Base-by-base conservation (phyloP, 2,113 vertebrate species). In the Elaphurus davidianus region DNA sequence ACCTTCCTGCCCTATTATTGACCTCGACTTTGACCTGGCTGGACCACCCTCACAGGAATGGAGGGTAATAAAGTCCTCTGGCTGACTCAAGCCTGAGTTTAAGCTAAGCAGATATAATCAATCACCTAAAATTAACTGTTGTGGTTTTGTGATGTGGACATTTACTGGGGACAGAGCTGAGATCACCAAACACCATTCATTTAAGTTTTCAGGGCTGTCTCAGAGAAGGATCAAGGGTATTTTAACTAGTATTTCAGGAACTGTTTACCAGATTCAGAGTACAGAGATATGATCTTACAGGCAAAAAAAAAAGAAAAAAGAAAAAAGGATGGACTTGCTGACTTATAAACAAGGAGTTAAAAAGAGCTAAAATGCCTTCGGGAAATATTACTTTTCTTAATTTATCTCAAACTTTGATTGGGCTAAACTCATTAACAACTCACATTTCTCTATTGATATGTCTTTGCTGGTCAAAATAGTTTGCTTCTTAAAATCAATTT, bases 21-120 rank as follows among this genome's bases (percentile, higher is more conserved):
- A 99, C 99, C 99, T 99, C 99, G 97, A 99, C 98, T 99, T 99
- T 99, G 99, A 99, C 99, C 99, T 98, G 98, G 95, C 91, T 98
- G 98, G 99, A 99, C 99, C 99, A 99, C 99, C 99, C 99, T 99
- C 98, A 98, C 95, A 98, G 98, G 98, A 99, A 99, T 96, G 93
- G 94, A 98, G 98, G 98, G 99, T 98, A 99, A 99, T 99, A 99
- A 99, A 99, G 98, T 98, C 97, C 60, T 92, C 90, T 95, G 98
- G 96, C 98, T 98, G 98, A 98, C 98, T 99, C 94, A 98, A 97
- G 91, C 92, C 97, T 98, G 95, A 97, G 96, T 98, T 98, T 99
- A 98, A 98, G 98, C 98, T 98, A 98, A 98, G 90, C 98, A 45
- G 98, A 98, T 98, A 98, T 98, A 98, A 99, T 99, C 99, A 99